phyloP scores from a whole-genome alignment of 30 jellyfish, hydroid and myxozoan genomes.

The Aurelia sp. region DNA sequence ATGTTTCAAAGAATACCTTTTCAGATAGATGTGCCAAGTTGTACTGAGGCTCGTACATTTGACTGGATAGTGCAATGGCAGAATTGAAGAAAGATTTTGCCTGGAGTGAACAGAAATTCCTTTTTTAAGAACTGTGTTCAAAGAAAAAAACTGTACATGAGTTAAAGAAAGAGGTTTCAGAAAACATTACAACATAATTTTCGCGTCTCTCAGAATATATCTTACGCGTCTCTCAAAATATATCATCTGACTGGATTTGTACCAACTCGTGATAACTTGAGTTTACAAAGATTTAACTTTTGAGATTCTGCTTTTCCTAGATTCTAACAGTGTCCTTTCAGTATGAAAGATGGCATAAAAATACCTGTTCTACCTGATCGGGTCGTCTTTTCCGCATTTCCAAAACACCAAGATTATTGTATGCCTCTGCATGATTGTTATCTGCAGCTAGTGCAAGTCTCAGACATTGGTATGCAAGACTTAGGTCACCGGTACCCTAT shows the following conservation, averaged over 20 bases:
- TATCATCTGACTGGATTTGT: no score
- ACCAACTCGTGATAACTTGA: no score
- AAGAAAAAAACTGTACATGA: no score
- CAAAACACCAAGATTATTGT: constrained; percentile 93
- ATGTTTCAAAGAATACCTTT: constrained; percentile 62
- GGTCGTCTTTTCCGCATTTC: constrained; percentile 80
- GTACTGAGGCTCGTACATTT: constrained; percentile 92
- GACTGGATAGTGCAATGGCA: constrained; percentile 77
- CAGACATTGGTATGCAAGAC: constrained; percentile 91
- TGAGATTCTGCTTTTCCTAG: neutral
- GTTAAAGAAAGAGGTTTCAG: no score
- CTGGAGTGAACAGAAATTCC: constrained; percentile 24
- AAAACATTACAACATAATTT: no score
- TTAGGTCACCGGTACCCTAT: constrained; percentile 91
- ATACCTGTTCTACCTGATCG: constrained; percentile 92
- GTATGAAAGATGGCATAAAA: constrained; percentile 1
- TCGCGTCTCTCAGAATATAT: no score
- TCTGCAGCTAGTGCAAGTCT: constrained; percentile 90
- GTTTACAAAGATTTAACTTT: no score
- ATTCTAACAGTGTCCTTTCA: neutral
- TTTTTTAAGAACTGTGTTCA: no score
- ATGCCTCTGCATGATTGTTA: constrained; percentile 97
- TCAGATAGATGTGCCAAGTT: constrained; percentile 95
- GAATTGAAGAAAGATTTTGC: constrained; percentile 93
- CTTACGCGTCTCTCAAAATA: no score